Evolutionary conservation across 2,888 invertebrate species (phyloP), one percentile per base, ranked within the genome.

Genomic region (Ichneumoninae sp.): DNA sequence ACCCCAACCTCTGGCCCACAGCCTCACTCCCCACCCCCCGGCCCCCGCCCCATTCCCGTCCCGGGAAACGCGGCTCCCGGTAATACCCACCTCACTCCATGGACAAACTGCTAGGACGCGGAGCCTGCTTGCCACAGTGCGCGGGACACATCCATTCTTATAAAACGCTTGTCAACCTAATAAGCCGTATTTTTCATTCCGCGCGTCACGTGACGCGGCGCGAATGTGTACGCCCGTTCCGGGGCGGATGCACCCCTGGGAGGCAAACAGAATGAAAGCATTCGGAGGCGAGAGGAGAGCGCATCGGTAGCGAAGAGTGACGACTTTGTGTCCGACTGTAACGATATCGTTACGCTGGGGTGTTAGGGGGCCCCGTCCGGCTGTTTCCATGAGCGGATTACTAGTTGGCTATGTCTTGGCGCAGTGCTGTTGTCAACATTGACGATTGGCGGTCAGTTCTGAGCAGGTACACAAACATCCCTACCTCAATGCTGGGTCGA

Each of bases 151-250:
- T 83, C 68, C 73, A 77, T 83, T 77, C 71, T 76, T 73, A 73
- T 81, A 81, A 83, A 77, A 80, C 44, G 73, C 76, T 63, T 77
- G 83, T 81, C 83, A 77, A 68, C 81, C 68, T 81, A 81, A 83
- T 83, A 73, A 83, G 76, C 70, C 47, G 57, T 44, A 77, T 80
- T 69, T 65, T 80, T 71, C 57, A 13, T 30, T 36, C 52, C n/a
- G 36, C 26, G 3, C 44, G 63, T 40, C 52, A 2, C 4, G 22
- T 3, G 22, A 13, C 22, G 57, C 22, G 3, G 44, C 4, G 44
- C 10, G 4, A 16, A 44, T 16, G 44, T 44, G 16, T 3, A 16
- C 1, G 1, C 4, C 44, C 16, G 4, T 13, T 44, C 13, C 4
- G 0, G 1, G 44, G 16, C 16, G 13, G 16, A 44, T 44, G 44